A percentile compares a stretch with the other conserved stretches of the same genome.
phyloP scores from a whole-genome alignment of 2,797 vertebrate genomes.

The Darevskia mixta region DNA sequence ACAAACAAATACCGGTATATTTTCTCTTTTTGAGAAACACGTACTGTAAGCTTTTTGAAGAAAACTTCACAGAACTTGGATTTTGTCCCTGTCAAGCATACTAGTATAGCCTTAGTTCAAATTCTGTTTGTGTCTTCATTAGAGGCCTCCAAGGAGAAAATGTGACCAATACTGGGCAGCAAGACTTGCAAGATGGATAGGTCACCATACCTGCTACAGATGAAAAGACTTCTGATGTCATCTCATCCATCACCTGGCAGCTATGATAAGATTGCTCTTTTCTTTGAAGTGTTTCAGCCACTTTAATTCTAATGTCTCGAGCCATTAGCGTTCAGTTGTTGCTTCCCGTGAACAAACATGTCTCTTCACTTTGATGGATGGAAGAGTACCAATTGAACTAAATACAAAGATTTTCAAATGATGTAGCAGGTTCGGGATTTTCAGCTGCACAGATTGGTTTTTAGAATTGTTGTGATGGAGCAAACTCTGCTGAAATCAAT shows the following conservation, averaged over 20 bases:
- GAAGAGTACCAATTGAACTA: conserved; percentile 13
- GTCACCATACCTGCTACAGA: background rate
- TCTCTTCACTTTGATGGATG: conserved; percentile 12
- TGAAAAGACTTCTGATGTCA: conserved; percentile 21
- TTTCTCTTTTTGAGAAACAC: background rate
- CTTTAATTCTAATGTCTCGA: conserved; percentile 28
- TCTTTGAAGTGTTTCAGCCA: conserved; percentile 15
- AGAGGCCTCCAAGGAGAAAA: conserved; percentile 6
- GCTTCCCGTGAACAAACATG: conserved; percentile 32
- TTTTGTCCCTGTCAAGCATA: background rate
- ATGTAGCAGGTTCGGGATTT: conserved; percentile 24
- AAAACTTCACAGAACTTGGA: background rate
- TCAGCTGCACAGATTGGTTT: conserved; percentile 8
- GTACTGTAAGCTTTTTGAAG: background rate
- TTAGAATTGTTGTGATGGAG: background rate
- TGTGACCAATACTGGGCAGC: background rate
- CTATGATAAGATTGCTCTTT: conserved; percentile 26
- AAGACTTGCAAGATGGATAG: background rate
- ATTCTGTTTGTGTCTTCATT: background rate
- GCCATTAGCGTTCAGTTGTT: conserved; percentile 16
- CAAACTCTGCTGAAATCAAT: conserved; percentile 12
- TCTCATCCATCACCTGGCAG: conserved; percentile 20
- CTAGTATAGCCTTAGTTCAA: background rate
- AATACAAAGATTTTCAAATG: conserved; percentile 18
- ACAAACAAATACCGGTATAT: background rate